Percentiles rank a stretch among this genome's conserved stretches.
Evolutionary conservation across 2,888 invertebrate genomes (phyloP).

Genomic region (Lottia gigantea): DNA sequence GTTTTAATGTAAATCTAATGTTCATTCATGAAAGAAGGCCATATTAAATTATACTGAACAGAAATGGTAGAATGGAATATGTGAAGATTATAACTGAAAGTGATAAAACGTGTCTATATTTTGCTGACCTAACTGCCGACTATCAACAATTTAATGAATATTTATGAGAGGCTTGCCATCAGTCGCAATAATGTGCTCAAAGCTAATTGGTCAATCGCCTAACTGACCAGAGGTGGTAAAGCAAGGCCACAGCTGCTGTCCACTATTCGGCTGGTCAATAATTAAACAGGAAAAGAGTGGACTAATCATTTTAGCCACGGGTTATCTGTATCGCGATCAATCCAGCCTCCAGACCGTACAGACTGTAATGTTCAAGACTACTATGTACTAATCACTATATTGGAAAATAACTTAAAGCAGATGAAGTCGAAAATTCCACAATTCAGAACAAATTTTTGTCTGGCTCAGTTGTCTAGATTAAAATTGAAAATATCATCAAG

Average conservation of each 20-base stretch:
- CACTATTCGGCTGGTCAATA: conserved; percentile 4
- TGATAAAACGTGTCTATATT: too few species aligned
- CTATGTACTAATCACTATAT: background rate
- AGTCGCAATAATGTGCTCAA: background rate
- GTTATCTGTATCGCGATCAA: background rate
- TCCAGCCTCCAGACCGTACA: background rate
- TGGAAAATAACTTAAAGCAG: conserved; percentile 4
- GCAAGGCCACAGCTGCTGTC: conserved; percentile 9
- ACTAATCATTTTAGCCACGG: conserved; percentile 9
- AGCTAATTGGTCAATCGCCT: conserved; percentile 11
- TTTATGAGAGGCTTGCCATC: background rate
- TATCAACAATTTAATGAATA: background rate
- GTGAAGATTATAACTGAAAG: too few species aligned
- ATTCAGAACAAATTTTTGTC: too few species aligned
- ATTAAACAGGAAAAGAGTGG: conserved; percentile 6
- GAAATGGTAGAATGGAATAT: too few species aligned
- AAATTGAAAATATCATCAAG: too few species aligned
- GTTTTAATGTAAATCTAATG: too few species aligned
- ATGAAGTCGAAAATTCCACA: background rate
- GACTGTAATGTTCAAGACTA: background rate
- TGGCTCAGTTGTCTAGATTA: too few species aligned
- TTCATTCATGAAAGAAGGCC: too few species aligned
- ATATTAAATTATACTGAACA: too few species aligned
- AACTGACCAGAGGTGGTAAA: conserved; percentile 6
- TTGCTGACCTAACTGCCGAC: background rate